Percentiles rank a stretch among this genome's conserved stretches.
These are phyloP conservation scores for Azemiops feae DNA, from an alignment of 2,113 vertebrate species.

Conservation along the genomic window DNA sequence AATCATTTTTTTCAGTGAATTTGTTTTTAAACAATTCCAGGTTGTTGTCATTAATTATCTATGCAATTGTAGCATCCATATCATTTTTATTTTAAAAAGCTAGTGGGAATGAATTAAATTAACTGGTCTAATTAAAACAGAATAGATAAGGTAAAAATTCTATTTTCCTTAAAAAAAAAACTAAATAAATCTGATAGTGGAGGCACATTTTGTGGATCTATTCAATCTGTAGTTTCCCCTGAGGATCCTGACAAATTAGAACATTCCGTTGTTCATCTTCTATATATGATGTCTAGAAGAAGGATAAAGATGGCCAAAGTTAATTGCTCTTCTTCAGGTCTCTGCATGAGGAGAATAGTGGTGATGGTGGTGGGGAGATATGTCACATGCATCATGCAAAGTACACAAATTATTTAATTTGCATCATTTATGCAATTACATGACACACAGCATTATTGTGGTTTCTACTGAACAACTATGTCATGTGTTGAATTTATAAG, in stretches of 20 bases:
- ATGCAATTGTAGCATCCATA: background rate
- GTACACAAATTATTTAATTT: background rate
- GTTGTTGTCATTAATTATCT: background rate
- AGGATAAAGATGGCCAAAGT: background rate
- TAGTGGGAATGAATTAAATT: background rate
- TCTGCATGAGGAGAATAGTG: background rate
- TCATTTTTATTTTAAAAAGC: background rate
- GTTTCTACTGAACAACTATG: background rate
- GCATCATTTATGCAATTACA: background rate
- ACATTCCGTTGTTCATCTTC: background rate
- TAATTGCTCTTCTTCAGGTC: background rate
- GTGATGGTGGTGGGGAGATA: background rate
- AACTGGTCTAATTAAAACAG: background rate
- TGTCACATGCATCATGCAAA: background rate
- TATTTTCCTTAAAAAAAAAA: background rate
- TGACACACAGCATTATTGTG: background rate
- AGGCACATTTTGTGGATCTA: background rate
- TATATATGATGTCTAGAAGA: background rate
- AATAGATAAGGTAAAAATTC: background rate
- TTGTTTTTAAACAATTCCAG: background rate
- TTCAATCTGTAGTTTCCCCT: background rate
- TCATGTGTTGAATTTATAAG: background rate
- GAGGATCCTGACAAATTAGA: background rate
- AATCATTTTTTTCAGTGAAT: background rate
- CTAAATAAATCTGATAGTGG: background rate